phyloP scores from a whole-genome alignment of 1,140 invertebrate species.

The Mercenaria mercenaria region DNA sequence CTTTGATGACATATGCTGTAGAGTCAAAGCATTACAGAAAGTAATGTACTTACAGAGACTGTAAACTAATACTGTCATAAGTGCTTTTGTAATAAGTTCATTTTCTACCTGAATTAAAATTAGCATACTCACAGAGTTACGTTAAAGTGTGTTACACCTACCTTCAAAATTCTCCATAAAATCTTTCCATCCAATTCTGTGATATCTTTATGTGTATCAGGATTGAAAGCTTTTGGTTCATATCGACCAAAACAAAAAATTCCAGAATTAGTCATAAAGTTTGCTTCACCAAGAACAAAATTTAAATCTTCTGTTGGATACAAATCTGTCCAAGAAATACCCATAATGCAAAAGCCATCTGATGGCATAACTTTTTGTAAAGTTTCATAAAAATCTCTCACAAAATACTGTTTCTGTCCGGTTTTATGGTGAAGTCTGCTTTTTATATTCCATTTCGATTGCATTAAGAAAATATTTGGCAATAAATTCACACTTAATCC shows the following conservation, averaged over 20 bases:
- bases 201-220: conserved; percentile 67
- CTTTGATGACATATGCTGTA: no score
- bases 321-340: conserved; percentile 80
- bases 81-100: no score
- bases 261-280: conserved; percentile 64
- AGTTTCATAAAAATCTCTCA: conserved; percentile 71
- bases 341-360: conserved; percentile 78
- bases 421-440: conserved; percentile 72
- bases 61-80: no score
- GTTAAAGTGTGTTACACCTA: no score
- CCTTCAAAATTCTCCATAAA: conserved; percentile 80
- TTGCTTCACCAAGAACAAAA: conserved; percentile 81
- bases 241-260: conserved; percentile 80
- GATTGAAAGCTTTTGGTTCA: conserved; percentile 73
- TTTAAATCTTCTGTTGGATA: conserved; percentile 80
- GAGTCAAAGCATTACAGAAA: no score
- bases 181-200: conserved; percentile 73
- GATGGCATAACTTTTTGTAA: conserved; percentile 70
- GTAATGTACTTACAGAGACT: no score
- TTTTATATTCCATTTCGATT: conserved; percentile 66
- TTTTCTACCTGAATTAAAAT: no score
- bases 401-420: conserved; percentile 73
- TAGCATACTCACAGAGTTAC: no score
- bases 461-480: conserved; percentile 56
- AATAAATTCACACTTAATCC: conserved; percentile 72